Percentiles rank a stretch among this genome's conserved stretches.
Evolutionary conservation across 2,797 vertebrate genomes (phyloP).

Genomic region (Pteropus rufus): DNA sequence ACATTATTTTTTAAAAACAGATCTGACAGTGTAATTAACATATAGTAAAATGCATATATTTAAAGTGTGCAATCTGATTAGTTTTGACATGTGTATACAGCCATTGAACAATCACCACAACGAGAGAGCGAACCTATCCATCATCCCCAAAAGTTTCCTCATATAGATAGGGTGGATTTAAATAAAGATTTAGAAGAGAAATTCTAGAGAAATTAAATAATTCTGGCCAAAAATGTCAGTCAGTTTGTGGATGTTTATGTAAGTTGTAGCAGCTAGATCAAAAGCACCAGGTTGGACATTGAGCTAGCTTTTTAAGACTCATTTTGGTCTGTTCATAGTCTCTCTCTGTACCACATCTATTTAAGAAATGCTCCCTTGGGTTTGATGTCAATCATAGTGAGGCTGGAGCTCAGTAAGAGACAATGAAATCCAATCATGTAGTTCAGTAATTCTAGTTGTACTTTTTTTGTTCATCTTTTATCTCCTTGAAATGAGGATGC

Average conservation of each 20-base stretch:
- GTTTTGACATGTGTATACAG: background rate
- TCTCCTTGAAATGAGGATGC: background rate
- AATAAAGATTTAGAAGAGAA: conserved; percentile 19
- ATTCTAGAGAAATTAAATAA: background rate
- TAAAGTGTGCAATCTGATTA: background rate
- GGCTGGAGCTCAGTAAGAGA: background rate
- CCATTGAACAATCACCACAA: background rate
- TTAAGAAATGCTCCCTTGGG: background rate
- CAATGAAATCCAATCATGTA: background rate
- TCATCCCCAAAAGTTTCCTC: background rate
- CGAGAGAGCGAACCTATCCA: background rate
- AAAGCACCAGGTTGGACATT: background rate
- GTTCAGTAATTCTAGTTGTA: background rate
- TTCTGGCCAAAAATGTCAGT: background rate
- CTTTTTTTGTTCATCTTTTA: background rate
- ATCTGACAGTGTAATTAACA: background rate
- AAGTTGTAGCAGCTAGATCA: conserved; percentile 8
- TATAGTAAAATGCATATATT: background rate
- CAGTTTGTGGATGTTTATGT: background rate
- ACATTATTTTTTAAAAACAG: background rate
- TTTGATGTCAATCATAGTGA: background rate
- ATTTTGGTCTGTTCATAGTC: background rate
- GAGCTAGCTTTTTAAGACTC: background rate
- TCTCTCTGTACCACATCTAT: background rate
- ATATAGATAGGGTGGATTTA: background rate